A percentile compares a stretch with the other conserved stretches of the same genome.
Conservation (phyloP, 1,140 invertebrate species). For the Drosophila lowei region DNA sequence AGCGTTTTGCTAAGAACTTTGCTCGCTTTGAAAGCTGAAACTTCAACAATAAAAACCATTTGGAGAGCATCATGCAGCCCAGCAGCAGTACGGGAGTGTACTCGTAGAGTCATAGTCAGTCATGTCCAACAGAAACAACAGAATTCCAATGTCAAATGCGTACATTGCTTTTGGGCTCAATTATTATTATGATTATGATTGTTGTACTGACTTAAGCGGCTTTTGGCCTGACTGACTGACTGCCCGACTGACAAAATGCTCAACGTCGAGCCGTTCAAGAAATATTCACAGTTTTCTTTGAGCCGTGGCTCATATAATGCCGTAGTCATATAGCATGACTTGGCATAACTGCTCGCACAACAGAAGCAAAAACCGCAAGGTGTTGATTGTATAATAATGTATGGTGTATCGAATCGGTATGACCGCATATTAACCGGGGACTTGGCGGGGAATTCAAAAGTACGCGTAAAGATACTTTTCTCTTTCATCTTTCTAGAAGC, state of each 20-base stretch:
- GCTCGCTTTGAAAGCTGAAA: constrained; percentile 17
- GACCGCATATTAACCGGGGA: neutral
- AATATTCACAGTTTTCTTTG: constrained; percentile 43
- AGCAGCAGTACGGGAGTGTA: constrained; percentile 1
- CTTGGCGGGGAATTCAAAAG: constrained; percentile 18
- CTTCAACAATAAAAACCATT: constrained; percentile 18
- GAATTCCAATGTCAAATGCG: constrained; percentile 58
- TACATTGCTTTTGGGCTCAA: constrained; percentile 61
- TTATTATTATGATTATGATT: constrained; percentile 47
- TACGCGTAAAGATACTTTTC: constrained; percentile 13
- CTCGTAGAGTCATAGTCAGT: neutral
- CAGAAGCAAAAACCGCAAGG: constrained; percentile 42
- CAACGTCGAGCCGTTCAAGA: constrained; percentile 14
- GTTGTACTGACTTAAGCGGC: constrained; percentile 52
- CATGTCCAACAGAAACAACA: constrained; percentile 42
- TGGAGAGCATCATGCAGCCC: constrained; percentile 3
- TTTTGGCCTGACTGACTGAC: constrained; percentile 51
- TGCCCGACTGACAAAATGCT: constrained; percentile 33
- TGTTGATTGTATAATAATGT: constrained; percentile 48
- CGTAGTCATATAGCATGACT: constrained; percentile 50
- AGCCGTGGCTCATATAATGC: constrained; percentile 26
- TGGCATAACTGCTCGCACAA: constrained; percentile 27
- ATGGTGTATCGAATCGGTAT: constrained; percentile 1
- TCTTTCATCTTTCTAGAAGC: neutral
- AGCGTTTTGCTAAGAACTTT: constrained; percentile 35